phyloP scores from a whole-genome alignment of 35 echinoderm and acorn worm genomes.

The Amphiura filiformis region DNA sequence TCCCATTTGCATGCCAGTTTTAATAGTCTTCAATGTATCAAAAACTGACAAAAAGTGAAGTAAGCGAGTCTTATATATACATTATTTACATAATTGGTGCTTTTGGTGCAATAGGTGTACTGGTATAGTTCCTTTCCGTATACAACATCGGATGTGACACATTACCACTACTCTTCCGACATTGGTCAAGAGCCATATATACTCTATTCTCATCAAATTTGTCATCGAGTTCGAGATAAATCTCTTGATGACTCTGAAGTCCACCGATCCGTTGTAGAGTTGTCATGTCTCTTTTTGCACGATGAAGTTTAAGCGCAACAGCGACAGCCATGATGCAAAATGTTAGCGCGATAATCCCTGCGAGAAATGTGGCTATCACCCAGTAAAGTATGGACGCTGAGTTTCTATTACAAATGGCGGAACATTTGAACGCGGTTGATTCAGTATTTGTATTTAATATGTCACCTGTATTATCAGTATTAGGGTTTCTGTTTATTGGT shows the following conservation, averaged over 20 bases:
- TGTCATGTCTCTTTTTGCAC: background rate
- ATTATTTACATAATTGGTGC: background rate
- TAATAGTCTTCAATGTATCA: too few species aligned
- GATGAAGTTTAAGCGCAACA: background rate
- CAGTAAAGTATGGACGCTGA: background rate
- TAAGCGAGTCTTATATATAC: too few species aligned
- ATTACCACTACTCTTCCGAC: background rate
- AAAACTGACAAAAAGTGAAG: too few species aligned
- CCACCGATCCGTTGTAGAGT: background rate
- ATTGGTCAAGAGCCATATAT: slow-evolving; percentile 1
- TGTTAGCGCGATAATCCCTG: background rate
- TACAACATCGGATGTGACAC: background rate
- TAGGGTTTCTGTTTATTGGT: background rate
- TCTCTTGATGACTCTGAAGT: background rate
- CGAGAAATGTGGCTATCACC: background rate
- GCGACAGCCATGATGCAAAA: background rate
- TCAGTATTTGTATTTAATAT: background rate
- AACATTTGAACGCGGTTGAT: background rate
- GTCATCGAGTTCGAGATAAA: background rate
- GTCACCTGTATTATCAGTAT: background rate
- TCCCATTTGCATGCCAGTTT: too few species aligned
- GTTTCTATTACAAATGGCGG: background rate
- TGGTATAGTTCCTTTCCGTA: background rate
- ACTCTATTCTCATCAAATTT: slow-evolving; percentile 5
- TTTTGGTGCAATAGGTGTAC: background rate